Conservation (phyloP, 92 coral and sea anemone genomes). For the Palythoa heliodiscus region DNA sequence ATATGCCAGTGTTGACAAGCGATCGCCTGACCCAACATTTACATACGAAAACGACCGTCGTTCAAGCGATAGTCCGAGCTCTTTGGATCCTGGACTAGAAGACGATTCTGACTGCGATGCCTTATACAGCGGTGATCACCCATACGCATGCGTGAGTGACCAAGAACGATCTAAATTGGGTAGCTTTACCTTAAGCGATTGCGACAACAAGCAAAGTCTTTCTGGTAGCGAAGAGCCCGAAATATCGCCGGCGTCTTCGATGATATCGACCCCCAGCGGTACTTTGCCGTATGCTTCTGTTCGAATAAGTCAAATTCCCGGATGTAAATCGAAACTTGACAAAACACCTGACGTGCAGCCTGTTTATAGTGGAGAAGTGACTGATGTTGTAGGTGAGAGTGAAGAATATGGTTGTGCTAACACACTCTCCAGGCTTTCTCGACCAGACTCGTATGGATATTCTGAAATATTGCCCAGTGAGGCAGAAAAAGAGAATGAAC, state of each 20-base stretch:
- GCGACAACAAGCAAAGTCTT: constrained; percentile 7
- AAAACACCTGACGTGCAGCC: constrained; percentile 48
- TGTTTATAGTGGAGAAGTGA: constrained; percentile 56
- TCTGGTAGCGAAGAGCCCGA: constrained; percentile 13
- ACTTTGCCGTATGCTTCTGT: constrained; percentile 84
- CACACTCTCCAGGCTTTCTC: neutral
- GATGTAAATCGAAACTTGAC: constrained; percentile 55
- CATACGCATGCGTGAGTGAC: constrained; percentile 78
- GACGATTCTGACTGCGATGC: constrained; percentile 32
- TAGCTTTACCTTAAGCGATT: constrained; percentile 12
- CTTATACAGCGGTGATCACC: constrained; percentile 44
- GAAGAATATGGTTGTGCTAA: neutral
- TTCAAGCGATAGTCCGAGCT: constrained; percentile 21
- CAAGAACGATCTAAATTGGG: constrained; percentile 55
- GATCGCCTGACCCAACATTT: neutral
- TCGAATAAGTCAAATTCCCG: constrained; percentile 89
- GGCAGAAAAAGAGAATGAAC: neutral
- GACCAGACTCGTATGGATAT: constrained; percentile 32
- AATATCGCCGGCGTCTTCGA: constrained; percentile 1
- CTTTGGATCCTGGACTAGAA: constrained; percentile 37
- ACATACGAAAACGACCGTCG: constrained; percentile 41
- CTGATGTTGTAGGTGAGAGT: constrained; percentile 53
- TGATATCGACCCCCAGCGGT: constrained; percentile 33
- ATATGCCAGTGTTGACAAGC: constrained; percentile 69
- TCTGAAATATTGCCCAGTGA: constrained; percentile 28